Base-by-base conservation (phyloP, 2,888 invertebrate species). In the Epirrhoe alternata region DNA sequence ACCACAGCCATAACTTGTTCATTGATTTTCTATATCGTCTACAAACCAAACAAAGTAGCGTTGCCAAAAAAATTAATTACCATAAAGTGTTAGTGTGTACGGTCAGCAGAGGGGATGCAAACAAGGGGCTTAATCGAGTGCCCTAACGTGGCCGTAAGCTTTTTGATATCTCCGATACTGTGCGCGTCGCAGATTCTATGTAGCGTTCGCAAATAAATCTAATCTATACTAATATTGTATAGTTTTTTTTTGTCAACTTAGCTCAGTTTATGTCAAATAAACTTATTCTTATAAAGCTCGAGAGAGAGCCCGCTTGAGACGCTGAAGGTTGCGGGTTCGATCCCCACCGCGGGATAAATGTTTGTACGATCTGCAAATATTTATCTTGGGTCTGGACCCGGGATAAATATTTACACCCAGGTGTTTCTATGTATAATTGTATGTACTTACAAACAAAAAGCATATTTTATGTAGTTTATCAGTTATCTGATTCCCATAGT, bases 81-180 rank as follows among this genome's bases (percentile, higher is more conserved):
- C 84, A 86, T 87, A 87, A 87, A 87, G 80, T 80, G 84, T 80
- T 81, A 81, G 77, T 73, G 77, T 68, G 78, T 83, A 85, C 73
- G 82, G 87, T 87, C 87, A 87, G 88, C 87, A 85, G 70, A 83
- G 84, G 75, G 83, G 84, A 82, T 77, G 84, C 84, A 87, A 87
- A 87, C 87, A 86, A 77, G 82, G 75, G 76, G 80, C 78, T 84
- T 87, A 86, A 87, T 86, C 85, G 86, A 83, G 82, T 80, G 78
- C 82, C 76, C 77, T 84, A 82, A 85, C 84, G 85, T 79, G 78
- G 75, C 75, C 65, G 84, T 84, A 85, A 86, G 86, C 87, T 85
- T 86, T 86, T 86, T 85, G 84, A 86, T 86, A 84, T 85, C 84
- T 82, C 82, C 84, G 85, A 87, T 86, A 86, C 83, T 77, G 74